Base-by-base conservation (phyloP, 2,888 invertebrate species). In the Helobdella robusta region DNA sequence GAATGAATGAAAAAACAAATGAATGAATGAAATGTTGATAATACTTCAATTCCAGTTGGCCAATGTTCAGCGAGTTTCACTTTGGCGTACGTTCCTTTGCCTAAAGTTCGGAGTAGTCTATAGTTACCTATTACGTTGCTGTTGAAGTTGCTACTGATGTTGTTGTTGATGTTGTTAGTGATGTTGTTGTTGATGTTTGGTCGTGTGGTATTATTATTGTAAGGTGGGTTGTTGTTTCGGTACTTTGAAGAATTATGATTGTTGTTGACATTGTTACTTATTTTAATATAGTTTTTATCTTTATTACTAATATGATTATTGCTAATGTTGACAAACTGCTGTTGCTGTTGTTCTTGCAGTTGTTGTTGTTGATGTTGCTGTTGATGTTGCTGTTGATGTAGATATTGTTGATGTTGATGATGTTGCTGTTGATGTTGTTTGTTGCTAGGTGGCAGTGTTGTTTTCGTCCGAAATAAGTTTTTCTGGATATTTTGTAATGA, bases 81-180 rank as follows among this genome's bases (percentile, higher is more conserved):
- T 44, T 62, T 62, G 50, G 62, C 62, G 30, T 50, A 62, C 4
- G 62, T 62, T 50, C 62, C 62, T 28, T 62, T 62, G 2, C 62
- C 62, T 4, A 62, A 25, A 30, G 48, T 48, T 23, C 30, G 28
- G 15, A 46, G 15, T 8, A 62, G n/a, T n/a, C 18, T 25, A 23
- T 62, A 62, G 50, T 50, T 62, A 2, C 34, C 11, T 40, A 40
- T 40, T 40, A 40, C 11, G 11, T 40, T 40, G 18, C 18, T 40
- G 18, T 40, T 40, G 18, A 15, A 15, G 18, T 40, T 40, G 18
- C 18, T 40, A 40, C 18, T 40, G 18, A 15, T 40, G 18, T 40
- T 40, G 18, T 40, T 40, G 40, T 40, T 40, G 40, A 15, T 40
- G 18, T 40, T 40, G 40, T 40, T 40, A 18, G 11, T 40, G 18